Evolutionary conservation across 2,113 vertebrate species (phyloP), one percentile per base, ranked within the genome.

Genomic region (Cyprinus carpio): DNA sequence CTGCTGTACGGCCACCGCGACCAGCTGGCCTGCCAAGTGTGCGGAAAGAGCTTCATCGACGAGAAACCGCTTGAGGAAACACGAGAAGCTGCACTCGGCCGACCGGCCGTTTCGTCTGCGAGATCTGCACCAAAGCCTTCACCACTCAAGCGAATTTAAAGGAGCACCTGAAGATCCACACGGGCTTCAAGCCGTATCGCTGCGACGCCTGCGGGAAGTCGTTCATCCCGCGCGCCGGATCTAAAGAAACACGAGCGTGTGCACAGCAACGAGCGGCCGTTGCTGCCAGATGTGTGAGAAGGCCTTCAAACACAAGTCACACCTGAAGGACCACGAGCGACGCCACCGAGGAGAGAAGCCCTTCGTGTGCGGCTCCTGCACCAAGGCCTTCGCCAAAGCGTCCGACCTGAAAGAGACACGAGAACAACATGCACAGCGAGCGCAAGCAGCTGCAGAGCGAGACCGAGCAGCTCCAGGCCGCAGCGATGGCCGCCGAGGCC

Each of bases 341-440:
- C 95, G 98, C 86, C 98, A 99, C 90, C 90, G 98, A 81, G 98
- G 98, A 46, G 98, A 99, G 90, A 97, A 98, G 89, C 98, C 98
- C 72, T 99, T 99, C 87, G 97, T 98, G 90, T 99, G 98, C 89
- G 95, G 96, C 90, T 98, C 97, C 46, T 99, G 98, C 91, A 97
- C 97, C 86, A 99, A 99, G 90, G 98, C 98, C 0, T 99, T 99
- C 92, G 98, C 98, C 91, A 99, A 99, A 93, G 98, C 98, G 1
- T 99, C 98, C 0, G 98, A 99, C 89, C 95, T 99, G 90, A 99
- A 99, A 99, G 94, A 95, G 98, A 85, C 98, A 99, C 10, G 98
- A 99, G 94, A 99, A 99, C 95, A 99, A 98, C 92, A 99, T 99
- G 98, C 98, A 99, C 94, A 99, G 97, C 84, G 97, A 98, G 64